A percentile compares a stretch with the other conserved stretches of the same genome.
Evolutionary conservation across 2,797 vertebrate species (phyloP).

Genomic region (Bovichtus variegatus): DNA sequence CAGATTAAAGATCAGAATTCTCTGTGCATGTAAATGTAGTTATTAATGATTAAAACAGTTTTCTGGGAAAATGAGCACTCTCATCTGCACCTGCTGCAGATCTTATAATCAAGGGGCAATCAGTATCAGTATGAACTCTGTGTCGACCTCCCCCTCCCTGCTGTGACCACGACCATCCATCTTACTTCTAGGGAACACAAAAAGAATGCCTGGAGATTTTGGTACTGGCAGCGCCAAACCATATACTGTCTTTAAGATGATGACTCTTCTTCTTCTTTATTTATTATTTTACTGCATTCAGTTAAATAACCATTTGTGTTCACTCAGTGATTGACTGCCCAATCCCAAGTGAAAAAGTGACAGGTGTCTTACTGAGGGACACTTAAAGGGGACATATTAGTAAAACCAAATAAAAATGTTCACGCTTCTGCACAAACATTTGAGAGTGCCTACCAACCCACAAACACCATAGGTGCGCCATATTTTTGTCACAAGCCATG

Average conservation of each 20-base stretch:
- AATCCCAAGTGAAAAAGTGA: neutral
- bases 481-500: too few species aligned
- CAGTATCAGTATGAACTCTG: constrained; percentile 37
- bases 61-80: constrained; percentile 40
- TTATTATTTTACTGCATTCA: neutral
- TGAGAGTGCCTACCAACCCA: too few species aligned
- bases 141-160: constrained; percentile 9
- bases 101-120: constrained; percentile 55
- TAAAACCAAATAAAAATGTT: too few species aligned
- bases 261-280: too few species aligned
- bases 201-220: constrained; percentile 4
- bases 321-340: neutral
- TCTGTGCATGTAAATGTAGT: constrained; percentile 38
- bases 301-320: neutral
- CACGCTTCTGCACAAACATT: too few species aligned
- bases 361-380: neutral
- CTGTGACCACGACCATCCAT: constrained; percentile 27
- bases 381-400: too few species aligned
- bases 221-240: neutral
- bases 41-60: constrained; percentile 44
- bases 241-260: neutral
- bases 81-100: constrained; percentile 54
- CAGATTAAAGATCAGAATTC: constrained; percentile 30
- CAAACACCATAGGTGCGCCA: too few species aligned
- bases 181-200: neutral